Evolutionary conservation across 2,888 invertebrate genomes (phyloP).

Genomic region (Eupeodes latifasciatus): DNA sequence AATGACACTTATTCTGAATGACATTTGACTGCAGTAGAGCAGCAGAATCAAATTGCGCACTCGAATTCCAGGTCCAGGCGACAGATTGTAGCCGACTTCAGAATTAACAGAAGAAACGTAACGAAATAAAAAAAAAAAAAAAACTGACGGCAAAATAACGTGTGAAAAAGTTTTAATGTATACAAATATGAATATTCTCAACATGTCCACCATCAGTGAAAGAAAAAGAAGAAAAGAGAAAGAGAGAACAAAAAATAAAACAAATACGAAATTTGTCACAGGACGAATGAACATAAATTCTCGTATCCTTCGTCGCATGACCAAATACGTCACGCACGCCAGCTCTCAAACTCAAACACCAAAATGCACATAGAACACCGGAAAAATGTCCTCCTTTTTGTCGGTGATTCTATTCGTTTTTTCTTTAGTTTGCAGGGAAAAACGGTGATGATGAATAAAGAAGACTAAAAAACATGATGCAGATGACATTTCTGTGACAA

Average conservation of each 20-base stretch:
- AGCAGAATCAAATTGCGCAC: conserved; percentile 26
- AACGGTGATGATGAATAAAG: background rate
- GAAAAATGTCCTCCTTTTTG: conserved; percentile 57
- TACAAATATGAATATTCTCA: conserved; percentile 59
- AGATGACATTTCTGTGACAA: conserved; percentile 71
- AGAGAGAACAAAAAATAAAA: conserved; percentile 20
- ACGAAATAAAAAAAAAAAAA: background rate
- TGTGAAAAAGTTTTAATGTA: conserved; percentile 36
- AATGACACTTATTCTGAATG: conserved; percentile 43
- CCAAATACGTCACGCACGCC: conserved; percentile 70
- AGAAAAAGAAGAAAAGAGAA: background rate
- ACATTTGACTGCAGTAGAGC: conserved; percentile 26
- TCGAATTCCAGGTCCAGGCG: background rate
- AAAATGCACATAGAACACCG: conserved; percentile 42
- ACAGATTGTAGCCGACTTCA: background rate
- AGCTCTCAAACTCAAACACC: conserved; percentile 62
- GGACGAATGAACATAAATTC: conserved; percentile 61
- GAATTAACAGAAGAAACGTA: background rate
- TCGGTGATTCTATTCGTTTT: conserved; percentile 26
- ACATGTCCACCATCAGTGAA: conserved; percentile 40
- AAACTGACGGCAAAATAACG: background rate
- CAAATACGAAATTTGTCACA: conserved; percentile 66
- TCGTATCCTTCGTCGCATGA: conserved; percentile 69
- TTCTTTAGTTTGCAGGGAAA: background rate
- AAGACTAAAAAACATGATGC: conserved; percentile 52